Evolutionary conservation across 1,140 invertebrate species (phyloP).

Genomic region (Calycopis cecrops): DNA sequence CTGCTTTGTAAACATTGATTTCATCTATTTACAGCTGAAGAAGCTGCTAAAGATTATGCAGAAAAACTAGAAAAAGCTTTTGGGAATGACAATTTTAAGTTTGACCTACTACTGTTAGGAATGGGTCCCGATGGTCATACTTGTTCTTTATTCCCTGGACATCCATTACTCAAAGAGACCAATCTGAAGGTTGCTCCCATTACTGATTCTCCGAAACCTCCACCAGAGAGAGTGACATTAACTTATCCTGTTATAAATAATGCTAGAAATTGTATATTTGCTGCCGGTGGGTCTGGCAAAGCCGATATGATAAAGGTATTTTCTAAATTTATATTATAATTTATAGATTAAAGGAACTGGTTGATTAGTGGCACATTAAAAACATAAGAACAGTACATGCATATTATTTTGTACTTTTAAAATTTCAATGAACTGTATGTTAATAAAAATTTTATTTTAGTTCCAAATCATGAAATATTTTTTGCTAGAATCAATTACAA

Average conservation of each 20-base stretch:
- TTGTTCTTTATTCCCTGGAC: slow-evolving; percentile 96
- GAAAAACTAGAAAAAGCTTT: slow-evolving; percentile 80
- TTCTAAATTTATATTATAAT: slow-evolving; percentile 6
- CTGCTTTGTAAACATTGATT: not conserved
- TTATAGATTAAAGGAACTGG: slow-evolving; percentile 15
- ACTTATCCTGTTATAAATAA: slow-evolving; percentile 95
- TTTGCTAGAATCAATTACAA: no score
- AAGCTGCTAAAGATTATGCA: slow-evolving; percentile 89
- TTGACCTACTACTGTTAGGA: slow-evolving; percentile 94
- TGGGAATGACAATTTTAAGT: slow-evolving; percentile 78
- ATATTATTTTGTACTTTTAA: slow-evolving; percentile 5
- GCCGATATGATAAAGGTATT: slow-evolving; percentile 92
- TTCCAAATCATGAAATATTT: no score
- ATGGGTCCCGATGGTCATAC: slow-evolving; percentile 99
- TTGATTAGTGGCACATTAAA: no score
- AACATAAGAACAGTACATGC: no score
- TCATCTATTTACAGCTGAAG: slow-evolving; percentile 78
- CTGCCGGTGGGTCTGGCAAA: slow-evolving; percentile 88
- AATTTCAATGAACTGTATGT: no score
- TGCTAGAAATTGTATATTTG: slow-evolving; percentile 89
- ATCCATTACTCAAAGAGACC: slow-evolving; percentile 82
- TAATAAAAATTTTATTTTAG: no score
- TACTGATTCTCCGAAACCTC: slow-evolving; percentile 96
- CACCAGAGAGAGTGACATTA: slow-evolving; percentile 91
- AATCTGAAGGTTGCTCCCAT: slow-evolving; percentile 88